A percentile compares a stretch with the other conserved stretches of the same genome.
These are phyloP conservation scores for Lasiurus cinereus DNA, from an alignment of 2,113 vertebrate genomes.

Conservation along the genomic window DNA sequence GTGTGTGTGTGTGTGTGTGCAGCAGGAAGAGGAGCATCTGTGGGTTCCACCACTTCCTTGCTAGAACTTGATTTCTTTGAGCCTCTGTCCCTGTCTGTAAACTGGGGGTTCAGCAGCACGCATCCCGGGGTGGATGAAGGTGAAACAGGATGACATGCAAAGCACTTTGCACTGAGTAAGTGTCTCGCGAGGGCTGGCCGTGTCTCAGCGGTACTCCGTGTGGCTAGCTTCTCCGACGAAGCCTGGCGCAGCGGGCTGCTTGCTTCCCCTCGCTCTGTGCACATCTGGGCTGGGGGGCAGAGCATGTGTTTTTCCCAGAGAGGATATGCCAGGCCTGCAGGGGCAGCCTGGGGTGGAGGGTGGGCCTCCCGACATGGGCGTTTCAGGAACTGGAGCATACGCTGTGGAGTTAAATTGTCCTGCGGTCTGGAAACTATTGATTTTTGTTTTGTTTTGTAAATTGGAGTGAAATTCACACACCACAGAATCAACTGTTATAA, in stretches of 20 bases:
- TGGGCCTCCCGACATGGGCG: fast-evolving
- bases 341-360: neutral
- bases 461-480: neutral
- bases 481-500: neutral
- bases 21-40: fast-evolving
- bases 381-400: fast-evolving
- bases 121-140: neutral
- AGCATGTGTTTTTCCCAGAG: neutral
- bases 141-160: neutral
- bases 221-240: fast-evolving
- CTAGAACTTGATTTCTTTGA: neutral
- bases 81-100: neutral
- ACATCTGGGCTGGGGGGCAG: neutral
- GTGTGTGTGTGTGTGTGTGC: no score
- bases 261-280: neutral
- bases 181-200: neutral
- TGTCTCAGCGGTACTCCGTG: neutral
- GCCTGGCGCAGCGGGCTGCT: neutral
- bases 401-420: neutral
- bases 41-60: neutral
- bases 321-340: neutral
- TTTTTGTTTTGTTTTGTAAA: neutral
- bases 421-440: neutral
- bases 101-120: neutral
- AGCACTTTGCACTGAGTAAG: neutral